Conservation (phyloP, 2,113 vertebrate species). For the Cynoglossus semilaevis region DNA sequence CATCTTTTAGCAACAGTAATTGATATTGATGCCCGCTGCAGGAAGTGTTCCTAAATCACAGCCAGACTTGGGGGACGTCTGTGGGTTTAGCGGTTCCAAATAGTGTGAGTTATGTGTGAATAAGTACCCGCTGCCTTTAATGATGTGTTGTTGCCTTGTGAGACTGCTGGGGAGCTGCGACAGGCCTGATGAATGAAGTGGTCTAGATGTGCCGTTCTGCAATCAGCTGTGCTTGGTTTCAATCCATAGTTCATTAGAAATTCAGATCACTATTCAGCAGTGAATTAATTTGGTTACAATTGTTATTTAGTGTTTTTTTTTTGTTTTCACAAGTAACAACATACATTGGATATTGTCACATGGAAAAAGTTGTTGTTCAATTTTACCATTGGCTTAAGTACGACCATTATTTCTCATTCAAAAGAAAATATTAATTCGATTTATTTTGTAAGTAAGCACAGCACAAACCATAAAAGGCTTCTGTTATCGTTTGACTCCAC, state of each 20-base stretch:
- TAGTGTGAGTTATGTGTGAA: conserved; percentile 68
- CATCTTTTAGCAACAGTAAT: conserved; percentile 68
- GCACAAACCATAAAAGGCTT: neutral
- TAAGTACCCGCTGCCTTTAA: conserved; percentile 64
- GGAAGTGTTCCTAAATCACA: conserved; percentile 69
- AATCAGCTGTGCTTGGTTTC: conserved; percentile 70
- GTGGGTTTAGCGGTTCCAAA: conserved; percentile 43
- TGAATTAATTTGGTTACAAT: conserved; percentile 63
- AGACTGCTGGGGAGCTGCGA: conserved; percentile 46
- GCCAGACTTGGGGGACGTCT: conserved; percentile 27
- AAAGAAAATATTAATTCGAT: too few species aligned
- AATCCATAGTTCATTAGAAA: conserved; percentile 87
- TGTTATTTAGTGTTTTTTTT: conserved; percentile 5
- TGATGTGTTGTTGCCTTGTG: conserved; percentile 64
- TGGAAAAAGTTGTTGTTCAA: conserved; percentile 13
- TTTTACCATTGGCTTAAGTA: neutral
- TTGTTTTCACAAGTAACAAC: neutral
- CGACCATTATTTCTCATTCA: neutral
- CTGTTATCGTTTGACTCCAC: conserved; percentile 9
- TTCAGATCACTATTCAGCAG: conserved; percentile 79
- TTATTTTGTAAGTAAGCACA: too few species aligned
- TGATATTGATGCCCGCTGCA: conserved; percentile 69
- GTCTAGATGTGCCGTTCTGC: conserved; percentile 65
- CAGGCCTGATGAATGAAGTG: conserved; percentile 72
- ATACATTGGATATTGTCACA: neutral